These are phyloP conservation scores for Bettongia penicillata DNA, from an alignment of 2,113 vertebrate genomes.

Conservation along the genomic window DNA sequence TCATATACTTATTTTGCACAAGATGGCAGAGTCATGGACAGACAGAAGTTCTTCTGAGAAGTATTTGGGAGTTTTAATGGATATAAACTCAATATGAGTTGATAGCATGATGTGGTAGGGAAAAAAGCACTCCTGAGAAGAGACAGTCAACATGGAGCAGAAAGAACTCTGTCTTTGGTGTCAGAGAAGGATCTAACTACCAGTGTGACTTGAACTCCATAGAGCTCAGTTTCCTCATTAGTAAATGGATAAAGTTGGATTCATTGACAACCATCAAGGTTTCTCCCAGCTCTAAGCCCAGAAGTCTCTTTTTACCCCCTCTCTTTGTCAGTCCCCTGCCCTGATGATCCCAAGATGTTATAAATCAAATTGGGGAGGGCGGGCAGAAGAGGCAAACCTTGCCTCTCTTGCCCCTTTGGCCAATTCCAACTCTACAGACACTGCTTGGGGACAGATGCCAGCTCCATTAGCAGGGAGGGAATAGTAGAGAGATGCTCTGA, in stretches of 20 bases:
- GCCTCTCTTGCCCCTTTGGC: background rate
- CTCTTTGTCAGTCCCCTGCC: constrained; percentile 31
- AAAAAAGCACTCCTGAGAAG: background rate
- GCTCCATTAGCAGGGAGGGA: constrained; percentile 62
- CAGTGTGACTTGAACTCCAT: background rate
- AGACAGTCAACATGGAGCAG: background rate
- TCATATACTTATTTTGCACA: background rate
- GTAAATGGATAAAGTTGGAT: background rate
- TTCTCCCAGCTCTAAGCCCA: background rate
- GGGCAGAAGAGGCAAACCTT: constrained; percentile 23
- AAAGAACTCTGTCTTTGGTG: background rate
- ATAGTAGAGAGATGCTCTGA: constrained; percentile 11
- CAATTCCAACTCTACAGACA: constrained; percentile 1
- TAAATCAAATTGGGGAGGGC: constrained; percentile 6
- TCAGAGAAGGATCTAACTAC: background rate
- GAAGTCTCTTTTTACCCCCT: background rate
- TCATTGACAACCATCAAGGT: background rate
- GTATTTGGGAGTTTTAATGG: background rate
- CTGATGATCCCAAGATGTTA: background rate
- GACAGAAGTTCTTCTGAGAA: background rate
- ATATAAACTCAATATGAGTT: background rate
- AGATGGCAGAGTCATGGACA: background rate
- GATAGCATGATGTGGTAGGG: background rate
- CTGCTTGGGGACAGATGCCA: constrained; percentile 45
- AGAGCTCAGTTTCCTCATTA: background rate